These are phyloP conservation scores for Scaptomyza flava DNA, from an alignment of 2,888 invertebrate genomes.

Conservation along the genomic window DNA sequence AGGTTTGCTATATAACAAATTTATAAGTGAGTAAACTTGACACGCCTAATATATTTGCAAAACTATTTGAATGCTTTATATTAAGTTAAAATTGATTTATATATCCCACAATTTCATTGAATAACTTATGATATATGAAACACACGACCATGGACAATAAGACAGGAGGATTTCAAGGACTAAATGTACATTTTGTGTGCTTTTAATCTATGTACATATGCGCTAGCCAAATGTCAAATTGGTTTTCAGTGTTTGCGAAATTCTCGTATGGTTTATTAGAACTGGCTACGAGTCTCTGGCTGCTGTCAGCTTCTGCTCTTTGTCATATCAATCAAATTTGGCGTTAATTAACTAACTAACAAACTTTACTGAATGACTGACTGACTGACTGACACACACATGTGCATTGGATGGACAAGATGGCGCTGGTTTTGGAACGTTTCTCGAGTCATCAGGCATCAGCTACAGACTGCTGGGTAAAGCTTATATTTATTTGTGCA, in stretches of 20 bases:
- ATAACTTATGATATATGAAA: no score
- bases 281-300: slow-evolving; percentile 1
- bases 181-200: neutral
- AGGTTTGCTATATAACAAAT: no score
- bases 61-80: no score
- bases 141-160: no score
- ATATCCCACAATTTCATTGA: no score
- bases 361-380: slow-evolving; percentile 1
- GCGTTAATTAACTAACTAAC: slow-evolving; percentile 20
- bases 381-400: slow-evolving; percentile 20
- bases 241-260: slow-evolving; percentile 14
- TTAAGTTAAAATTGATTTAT: no score
- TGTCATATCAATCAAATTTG: slow-evolving; percentile 60
- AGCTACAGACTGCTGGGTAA: neutral
- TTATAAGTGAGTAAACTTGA: no score
- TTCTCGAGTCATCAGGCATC: slow-evolving; percentile 4
- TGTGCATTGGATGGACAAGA: slow-evolving; percentile 17
- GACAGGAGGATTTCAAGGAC: no score
- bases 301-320: slow-evolving; percentile 43
- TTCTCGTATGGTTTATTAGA: slow-evolving; percentile 12
- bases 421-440: neutral
- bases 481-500: slow-evolving; percentile 14
- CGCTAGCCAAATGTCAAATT: slow-evolving; percentile 37
- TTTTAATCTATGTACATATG: neutral
- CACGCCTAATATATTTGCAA: no score